A percentile compares a stretch with the other conserved stretches of the same genome.
Conservation (phyloP, 2,888 invertebrate species). For the Cosmia trapezina region DNA sequence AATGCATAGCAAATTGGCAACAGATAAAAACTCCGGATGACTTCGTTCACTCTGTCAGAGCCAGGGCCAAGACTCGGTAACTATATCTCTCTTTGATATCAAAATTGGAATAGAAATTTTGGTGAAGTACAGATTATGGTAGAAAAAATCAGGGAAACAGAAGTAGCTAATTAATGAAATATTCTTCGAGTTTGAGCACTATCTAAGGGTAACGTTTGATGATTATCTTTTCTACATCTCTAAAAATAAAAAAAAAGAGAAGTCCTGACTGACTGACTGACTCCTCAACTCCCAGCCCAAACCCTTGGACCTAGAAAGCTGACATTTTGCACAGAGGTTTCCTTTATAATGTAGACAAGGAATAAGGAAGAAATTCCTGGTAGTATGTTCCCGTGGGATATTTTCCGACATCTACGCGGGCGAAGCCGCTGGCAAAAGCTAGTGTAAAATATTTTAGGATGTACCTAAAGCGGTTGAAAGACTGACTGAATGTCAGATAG, state of each 20-base stretch:
- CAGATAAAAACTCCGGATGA: constrained; percentile 3
- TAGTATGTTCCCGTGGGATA: too few relatives aligned
- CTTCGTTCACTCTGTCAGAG: background rate
- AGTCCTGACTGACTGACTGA: too few relatives aligned
- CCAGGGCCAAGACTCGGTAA: constrained; percentile 17
- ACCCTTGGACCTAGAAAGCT: too few relatives aligned
- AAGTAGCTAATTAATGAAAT: background rate
- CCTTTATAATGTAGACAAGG: too few relatives aligned
- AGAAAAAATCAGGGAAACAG: too few relatives aligned
- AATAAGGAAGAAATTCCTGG: too few relatives aligned
- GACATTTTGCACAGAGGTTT: too few relatives aligned
- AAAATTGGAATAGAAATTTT: background rate
- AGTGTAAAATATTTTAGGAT: background rate
- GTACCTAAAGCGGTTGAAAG: background rate
- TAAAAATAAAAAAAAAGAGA: too few relatives aligned
- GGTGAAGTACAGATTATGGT: background rate
- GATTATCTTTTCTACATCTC: too few relatives aligned
- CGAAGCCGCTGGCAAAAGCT: too few relatives aligned
- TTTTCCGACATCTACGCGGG: too few relatives aligned
- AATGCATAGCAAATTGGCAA: constrained; percentile 43
- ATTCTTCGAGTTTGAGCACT: background rate
- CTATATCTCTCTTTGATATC: background rate
- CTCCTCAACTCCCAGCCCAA: too few relatives aligned
- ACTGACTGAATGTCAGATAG: background rate
- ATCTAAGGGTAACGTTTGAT: background rate